phyloP scores from a whole-genome alignment of 1,140 invertebrate species.

The Drepana arcuata region DNA sequence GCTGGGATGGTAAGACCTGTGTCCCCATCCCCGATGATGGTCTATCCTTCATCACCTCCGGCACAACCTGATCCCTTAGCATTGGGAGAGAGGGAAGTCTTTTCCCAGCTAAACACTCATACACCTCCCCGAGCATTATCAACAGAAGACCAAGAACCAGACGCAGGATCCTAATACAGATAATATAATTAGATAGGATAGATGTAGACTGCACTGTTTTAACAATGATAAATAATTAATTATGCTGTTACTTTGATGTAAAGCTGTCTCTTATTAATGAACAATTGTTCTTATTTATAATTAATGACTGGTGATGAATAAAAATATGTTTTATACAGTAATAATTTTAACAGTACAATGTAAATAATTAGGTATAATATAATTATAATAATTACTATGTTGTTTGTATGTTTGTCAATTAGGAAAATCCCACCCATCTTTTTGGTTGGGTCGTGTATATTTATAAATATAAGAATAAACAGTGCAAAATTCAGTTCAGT shows the following conservation, averaged over 20 bases:
- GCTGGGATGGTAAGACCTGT: constrained; percentile 50
- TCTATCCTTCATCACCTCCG: constrained; percentile 50
- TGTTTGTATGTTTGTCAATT: constrained; percentile 30
- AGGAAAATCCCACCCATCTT: constrained; percentile 18
- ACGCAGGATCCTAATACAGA: constrained; percentile 57
- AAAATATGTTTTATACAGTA: no score
- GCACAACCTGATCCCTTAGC: constrained; percentile 65
- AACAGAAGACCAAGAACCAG: constrained; percentile 47
- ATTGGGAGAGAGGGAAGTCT: constrained; percentile 64
- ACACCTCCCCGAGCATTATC: constrained; percentile 43
- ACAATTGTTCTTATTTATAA: constrained; percentile 4
- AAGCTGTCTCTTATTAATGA: constrained; percentile 26
- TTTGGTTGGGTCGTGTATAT: constrained; percentile 23
- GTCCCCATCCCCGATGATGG: constrained; percentile 59
- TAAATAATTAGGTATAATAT: constrained; percentile 43
- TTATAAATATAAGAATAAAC: constrained; percentile 37
- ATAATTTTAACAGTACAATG: constrained; percentile 50
- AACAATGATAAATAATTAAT: no score
- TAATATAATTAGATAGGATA: constrained; percentile 27
- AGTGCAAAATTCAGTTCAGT: constrained; percentile 25
- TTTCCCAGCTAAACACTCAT: constrained; percentile 56
- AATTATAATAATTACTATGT: constrained; percentile 20
- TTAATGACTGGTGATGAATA: constrained; percentile 20
- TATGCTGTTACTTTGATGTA: constrained; percentile 16
- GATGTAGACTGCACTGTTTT: constrained; percentile 31